Conservation (phyloP, 1,140 invertebrate genomes). For the Anastrepha ludens region DNA sequence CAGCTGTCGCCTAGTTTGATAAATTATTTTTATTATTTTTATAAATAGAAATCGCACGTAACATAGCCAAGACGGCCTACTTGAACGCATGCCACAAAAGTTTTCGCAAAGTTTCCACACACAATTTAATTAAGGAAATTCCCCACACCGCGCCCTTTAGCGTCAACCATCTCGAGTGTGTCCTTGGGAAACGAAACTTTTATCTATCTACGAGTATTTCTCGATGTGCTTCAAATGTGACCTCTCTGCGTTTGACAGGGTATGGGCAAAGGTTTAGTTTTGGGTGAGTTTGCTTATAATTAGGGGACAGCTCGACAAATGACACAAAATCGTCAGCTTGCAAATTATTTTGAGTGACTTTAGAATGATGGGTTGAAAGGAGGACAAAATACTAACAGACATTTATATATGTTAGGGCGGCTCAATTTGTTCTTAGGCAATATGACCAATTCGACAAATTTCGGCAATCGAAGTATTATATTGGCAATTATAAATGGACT, state of each 20-base stretch:
- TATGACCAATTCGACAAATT: too few relatives aligned
- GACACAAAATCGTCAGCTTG: neutral
- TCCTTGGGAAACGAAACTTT: neutral
- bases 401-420: too few relatives aligned
- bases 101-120: conserved; percentile 56
- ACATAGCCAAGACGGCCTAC: neutral
- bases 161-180: neutral
- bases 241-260: neutral
- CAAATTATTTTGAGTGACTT: neutral
- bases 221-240: neutral
- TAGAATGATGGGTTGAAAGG: too few relatives aligned
- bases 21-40: conserved; percentile 50
- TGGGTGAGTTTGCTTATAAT: neutral
- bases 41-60: conserved; percentile 1
- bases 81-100: conserved; percentile 38
- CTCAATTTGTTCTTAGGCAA: too few relatives aligned
- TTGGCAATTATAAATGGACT: too few relatives aligned
- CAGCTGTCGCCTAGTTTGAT: conserved; percentile 55
- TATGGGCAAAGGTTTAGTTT: neutral
- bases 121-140: conserved; percentile 58
- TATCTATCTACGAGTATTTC: neutral
- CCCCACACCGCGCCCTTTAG: neutral
- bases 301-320: neutral
- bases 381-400: too few relatives aligned
- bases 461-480: too few relatives aligned